Base-by-base conservation (phyloP, 2,888 invertebrate species). In the Metalampra italica region DNA sequence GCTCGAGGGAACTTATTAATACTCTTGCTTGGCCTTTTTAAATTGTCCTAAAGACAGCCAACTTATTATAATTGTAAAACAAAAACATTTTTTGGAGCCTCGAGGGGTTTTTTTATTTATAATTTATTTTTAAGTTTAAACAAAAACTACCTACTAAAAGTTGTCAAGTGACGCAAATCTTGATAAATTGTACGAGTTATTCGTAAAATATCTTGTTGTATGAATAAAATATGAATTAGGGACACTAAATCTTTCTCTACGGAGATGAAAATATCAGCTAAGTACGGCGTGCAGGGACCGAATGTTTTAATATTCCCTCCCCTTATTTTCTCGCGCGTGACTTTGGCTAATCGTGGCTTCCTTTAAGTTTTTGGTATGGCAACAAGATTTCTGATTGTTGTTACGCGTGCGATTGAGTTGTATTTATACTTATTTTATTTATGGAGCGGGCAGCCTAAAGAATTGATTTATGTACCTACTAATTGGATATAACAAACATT, bases 271-370 rank as follows among this genome's bases (percentile, higher is more conserved):
- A 15, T 29, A 29, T 39, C 29, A 42, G 29, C 29, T 29, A 42
- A 29, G n/a, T 29, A 9, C 29, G 13, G 37, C 13, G 39, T n/a
- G 39, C 39, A 14, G 14, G 32, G 50, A 12, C 29, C 38, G 34
- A 47, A 42, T 51, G 43, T 56, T 64, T 64, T 62, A 60, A 62
- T 66, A 65, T 68, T 66, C 59, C 48, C 41, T 45, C 56, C 63
- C 58, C 41, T 51, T 43, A 53, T 41, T 56, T 55, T 15, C 46
- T 47, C 45, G 64, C 59, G 61, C 64, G 67, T 66, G 70, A 62
- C 65, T 62, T 13, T 44, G 57, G 57, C 54, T 66, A 65, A 64
- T 65, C 62, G 59, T 51, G 50, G 45, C 53, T 45, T 52, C 49
- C 47, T 56, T 53, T 49, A 55, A 53, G 56, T 62, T 65, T 67